Base-by-base conservation (phyloP, 2,113 vertebrate genomes). In the Nerophis lumbriciformis region DNA sequence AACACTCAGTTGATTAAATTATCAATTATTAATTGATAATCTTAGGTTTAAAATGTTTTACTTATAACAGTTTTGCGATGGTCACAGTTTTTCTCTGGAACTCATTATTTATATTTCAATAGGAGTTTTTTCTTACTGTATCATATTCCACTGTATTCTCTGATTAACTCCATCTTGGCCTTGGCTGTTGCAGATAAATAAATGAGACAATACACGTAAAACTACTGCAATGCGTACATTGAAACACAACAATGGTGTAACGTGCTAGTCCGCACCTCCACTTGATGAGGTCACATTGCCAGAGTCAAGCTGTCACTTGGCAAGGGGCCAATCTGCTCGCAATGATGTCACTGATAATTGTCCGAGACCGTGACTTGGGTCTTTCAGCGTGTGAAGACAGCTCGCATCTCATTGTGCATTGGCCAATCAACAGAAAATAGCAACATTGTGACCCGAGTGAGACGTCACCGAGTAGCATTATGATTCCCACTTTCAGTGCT, bases 271-370 rank as follows among this genome's bases (percentile, higher is more conserved):
- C 12, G 47, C 10, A 42, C 52, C 39, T 53, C 19, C 1, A 19
- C 47, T 51, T 50, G 5, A 79, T 82, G 76, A 83, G 12, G 76
- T 85, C 76, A 79, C 12, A 5, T 62, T 48, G 69, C 35, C 53
- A 61, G 63, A 59, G 19, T 12, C 15, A 53, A 49, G 55, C 49
- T 69, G 47, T 5, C 10, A 9, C 60, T 52, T 75, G 76, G 65
- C 77, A 0, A 47, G 60, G 1, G 6, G 63, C 69, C 82, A 80
- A 13, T 37, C 3, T 21, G 51, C 53, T 45, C 60, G 59, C 64
- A 63, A 59, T 79, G 66, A 84, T 72, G 71, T 77, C 76, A 83
- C 51, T 13, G 35, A 53, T 63, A 47, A 69, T 67, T 76, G 65
- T 78, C 55, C 53, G 42, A 48, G 38, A 45, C 8, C 1, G 16